Evolutionary conservation across 2,888 invertebrate species (phyloP).

Genomic region (Icerya purchasi): DNA sequence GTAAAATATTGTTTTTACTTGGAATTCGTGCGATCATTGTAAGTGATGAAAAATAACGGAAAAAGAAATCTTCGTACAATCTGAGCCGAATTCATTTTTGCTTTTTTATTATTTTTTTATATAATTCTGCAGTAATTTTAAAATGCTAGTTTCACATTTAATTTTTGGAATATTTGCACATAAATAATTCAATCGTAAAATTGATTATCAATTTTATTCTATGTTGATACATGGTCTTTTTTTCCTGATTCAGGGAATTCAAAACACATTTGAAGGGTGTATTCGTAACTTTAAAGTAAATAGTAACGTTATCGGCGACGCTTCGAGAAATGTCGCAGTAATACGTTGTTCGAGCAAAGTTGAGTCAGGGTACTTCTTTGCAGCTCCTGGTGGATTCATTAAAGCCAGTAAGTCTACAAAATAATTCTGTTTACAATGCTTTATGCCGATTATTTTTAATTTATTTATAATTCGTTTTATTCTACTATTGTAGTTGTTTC

Average conservation of each 20-base stretch:
- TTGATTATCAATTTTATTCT: too few relatives aligned
- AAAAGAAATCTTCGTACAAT: too few relatives aligned
- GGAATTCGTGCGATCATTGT: too few relatives aligned
- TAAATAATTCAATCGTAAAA: too few relatives aligned
- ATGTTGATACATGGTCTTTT: constrained; percentile 8
- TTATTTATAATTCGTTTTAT: not conserved
- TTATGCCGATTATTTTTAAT: not conserved
- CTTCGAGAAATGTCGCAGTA: constrained; percentile 36
- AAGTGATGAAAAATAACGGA: too few relatives aligned
- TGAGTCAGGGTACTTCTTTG: constrained; percentile 68
- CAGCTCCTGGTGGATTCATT: constrained; percentile 49
- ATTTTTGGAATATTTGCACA: too few relatives aligned
- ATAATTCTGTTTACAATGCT: constrained; percentile 1
- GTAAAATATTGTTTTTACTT: too few relatives aligned
- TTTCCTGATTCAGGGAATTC: constrained; percentile 31
- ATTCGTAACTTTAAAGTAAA: constrained; percentile 53
- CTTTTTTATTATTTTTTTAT: too few relatives aligned
- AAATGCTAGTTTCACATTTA: too few relatives aligned
- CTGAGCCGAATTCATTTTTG: too few relatives aligned
- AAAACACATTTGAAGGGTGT: constrained; percentile 61
- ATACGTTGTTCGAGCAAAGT: constrained; percentile 58
- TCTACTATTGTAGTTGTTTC: too few relatives aligned
- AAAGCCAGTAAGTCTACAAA: constrained; percentile 37
- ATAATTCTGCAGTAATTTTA: too few relatives aligned
- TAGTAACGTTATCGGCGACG: constrained; percentile 38